A percentile compares a stretch with the other conserved stretches of the same genome.
Evolutionary conservation across 2,797 vertebrate species (phyloP).

Genomic region (Eurystomus glaucurus): DNA sequence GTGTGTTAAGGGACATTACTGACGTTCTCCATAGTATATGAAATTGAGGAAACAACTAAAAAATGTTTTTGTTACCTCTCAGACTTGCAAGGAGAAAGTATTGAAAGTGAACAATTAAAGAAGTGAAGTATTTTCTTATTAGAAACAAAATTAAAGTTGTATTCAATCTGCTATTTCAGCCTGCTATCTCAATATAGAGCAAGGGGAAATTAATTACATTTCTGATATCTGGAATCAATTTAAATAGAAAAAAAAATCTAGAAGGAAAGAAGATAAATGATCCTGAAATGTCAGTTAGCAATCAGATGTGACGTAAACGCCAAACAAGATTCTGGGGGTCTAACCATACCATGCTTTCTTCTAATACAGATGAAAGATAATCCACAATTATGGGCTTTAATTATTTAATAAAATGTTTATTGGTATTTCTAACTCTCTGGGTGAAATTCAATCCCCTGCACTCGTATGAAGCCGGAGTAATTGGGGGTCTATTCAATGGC

Average conservation of each 20-base stretch:
- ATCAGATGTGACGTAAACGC: conserved; percentile 4
- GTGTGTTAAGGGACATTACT: conserved; percentile 79
- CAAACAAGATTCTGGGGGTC: not conserved
- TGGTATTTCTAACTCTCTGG: conserved; percentile 49
- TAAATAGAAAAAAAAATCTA: not conserved
- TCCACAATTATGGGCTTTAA: conserved; percentile 23
- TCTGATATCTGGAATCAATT: conserved; percentile 64
- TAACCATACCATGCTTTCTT: not conserved
- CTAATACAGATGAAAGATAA: conserved; percentile 49
- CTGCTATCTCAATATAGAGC: conserved; percentile 31
- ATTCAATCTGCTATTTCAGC: conserved; percentile 53
- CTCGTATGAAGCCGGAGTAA: not conserved
- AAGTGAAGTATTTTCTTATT: conserved; percentile 70
- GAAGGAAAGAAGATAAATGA: conserved; percentile 34
- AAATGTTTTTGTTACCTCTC: conserved; percentile 80
- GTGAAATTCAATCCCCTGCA: conserved; percentile 49
- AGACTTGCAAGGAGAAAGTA: conserved; percentile 38
- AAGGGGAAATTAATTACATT: conserved; percentile 61
- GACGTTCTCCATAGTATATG: conserved; percentile 77
- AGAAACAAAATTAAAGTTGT: conserved; percentile 72
- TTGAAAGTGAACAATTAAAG: conserved; percentile 76
- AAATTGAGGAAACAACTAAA: conserved; percentile 80
- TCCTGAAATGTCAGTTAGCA: conserved; percentile 38
- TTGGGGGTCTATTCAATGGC: not conserved
- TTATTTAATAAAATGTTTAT: conserved; percentile 71